Evolutionary conservation across 2,113 vertebrate species (phyloP), one percentile per base, ranked within the genome.

Genomic region (Thymallus thymallus): DNA sequence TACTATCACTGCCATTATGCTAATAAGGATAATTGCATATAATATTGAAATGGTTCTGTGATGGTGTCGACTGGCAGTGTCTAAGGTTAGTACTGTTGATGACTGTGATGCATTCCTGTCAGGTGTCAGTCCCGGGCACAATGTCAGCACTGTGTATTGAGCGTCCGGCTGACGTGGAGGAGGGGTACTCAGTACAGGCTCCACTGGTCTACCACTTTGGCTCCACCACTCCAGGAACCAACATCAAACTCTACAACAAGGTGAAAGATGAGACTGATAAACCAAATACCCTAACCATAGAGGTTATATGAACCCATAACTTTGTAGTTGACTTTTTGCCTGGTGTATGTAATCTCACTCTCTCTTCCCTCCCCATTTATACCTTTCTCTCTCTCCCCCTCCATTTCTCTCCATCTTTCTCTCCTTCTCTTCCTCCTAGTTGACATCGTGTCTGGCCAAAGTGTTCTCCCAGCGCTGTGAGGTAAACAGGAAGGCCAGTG

Each of bases 171-270:
- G 97, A 99, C 0, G 96, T 98, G 26, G 98, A 99, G 86, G 97
- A 99, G 80, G 97, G 97, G 5, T 99, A 98, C 87, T 98, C 96
- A 0, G 95, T 99, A 23, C 98, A 99, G 89, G 98, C 97, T n/a
- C 98, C 98, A 0, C 90, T 99, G 5, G 96, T 99, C 5, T 99
- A 97, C 85, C 98, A 99, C 89, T 99, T 99, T 35, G 98, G 98
- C 58, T 99, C 98, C 6, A 99, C 97, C 24, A 95, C 96, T 1
- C 98, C 98, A 0, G 97, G 97, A 46, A 98, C 98, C 71, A 99
- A 99, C 89, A 99, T 99, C 86, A 99, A 99, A 87, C 95, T 99
- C 68, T 99, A 99, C 86, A 99, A 99, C 75, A 98, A 99, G 95
- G 97, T 97, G 18, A 85, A 73, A 13, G n/a, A 14, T 16, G 67